Conservation (phyloP, 2,888 invertebrate species). For the Nemoura dubitans region DNA sequence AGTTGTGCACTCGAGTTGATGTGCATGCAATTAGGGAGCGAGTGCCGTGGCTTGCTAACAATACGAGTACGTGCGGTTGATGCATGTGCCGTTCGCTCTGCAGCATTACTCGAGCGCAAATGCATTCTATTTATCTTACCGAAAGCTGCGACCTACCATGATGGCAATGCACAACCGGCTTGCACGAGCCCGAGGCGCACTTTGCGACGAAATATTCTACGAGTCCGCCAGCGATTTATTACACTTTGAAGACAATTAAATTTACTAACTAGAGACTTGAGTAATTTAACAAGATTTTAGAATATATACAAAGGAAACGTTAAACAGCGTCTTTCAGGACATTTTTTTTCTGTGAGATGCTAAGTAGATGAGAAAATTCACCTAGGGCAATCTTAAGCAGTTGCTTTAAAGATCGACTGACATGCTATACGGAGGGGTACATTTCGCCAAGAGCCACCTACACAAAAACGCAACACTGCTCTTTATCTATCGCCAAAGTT, state of each 20-base stretch:
- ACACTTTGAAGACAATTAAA: constrained; percentile 5
- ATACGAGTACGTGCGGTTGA: not conserved
- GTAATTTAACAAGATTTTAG: not conserved
- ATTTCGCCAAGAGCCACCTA: not conserved
- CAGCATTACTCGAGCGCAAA: not conserved
- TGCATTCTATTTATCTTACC: not conserved
- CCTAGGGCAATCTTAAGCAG: not conserved
- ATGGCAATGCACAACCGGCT: not conserved
- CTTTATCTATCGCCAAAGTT: not conserved
- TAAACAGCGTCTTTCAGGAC: not conserved
- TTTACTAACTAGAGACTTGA: not conserved
- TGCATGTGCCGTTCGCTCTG: not conserved
- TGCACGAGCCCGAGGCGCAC: not conserved
- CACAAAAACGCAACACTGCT: not conserved
- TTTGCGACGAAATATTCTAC: not conserved
- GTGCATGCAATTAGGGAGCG: not conserved
- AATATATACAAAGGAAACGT: not conserved
- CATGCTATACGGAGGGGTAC: not conserved
- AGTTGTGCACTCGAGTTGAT: not conserved
- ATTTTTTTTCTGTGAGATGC: not conserved
- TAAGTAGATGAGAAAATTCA: not conserved
- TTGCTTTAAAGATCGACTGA: not conserved
- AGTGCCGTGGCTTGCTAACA: not conserved
- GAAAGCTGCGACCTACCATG: not conserved
- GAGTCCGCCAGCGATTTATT: not conserved